Conservation (phyloP, 1,140 invertebrate genomes). For the Periplaneta americana region DNA sequence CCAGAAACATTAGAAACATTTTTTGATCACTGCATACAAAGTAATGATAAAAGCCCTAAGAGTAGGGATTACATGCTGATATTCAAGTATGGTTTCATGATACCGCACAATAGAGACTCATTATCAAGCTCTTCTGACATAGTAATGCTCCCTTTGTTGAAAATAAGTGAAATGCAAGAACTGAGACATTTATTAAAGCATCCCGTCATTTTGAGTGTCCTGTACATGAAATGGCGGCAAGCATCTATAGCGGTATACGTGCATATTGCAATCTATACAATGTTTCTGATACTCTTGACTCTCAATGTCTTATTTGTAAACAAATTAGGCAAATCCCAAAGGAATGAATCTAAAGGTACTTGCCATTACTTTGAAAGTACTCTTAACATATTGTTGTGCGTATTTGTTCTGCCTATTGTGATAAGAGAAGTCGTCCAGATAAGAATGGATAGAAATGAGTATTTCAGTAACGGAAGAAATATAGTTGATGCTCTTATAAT, state of each 20-base stretch:
- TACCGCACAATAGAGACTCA: too few species aligned
- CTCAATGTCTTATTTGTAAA: slow-evolving; percentile 48
- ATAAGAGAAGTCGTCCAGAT: slow-evolving; percentile 64
- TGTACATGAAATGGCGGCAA: slow-evolving; percentile 74
- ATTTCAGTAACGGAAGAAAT: slow-evolving; percentile 61
- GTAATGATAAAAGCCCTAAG: slow-evolving; percentile 48
- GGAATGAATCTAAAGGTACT: not conserved
- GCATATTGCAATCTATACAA: slow-evolving; percentile 28
- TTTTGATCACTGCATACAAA: slow-evolving; percentile 61
- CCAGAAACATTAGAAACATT: slow-evolving; percentile 57
- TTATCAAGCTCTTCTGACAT: too few species aligned
- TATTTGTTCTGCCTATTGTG: slow-evolving; percentile 42
- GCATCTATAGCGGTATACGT: slow-evolving; percentile 34
- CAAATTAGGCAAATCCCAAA: not conserved
- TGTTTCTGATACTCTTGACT: slow-evolving; percentile 61
- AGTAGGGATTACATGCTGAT: slow-evolving; percentile 59
- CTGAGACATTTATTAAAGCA: slow-evolving; percentile 66
- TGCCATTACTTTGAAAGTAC: not conserved
- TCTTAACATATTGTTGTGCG: slow-evolving; percentile 39
- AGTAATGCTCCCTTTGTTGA: slow-evolving; percentile 53
- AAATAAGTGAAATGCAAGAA: slow-evolving; percentile 56
- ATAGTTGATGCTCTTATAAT: slow-evolving; percentile 63
- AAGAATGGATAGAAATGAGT: slow-evolving; percentile 51
- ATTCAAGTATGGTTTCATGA: slow-evolving; percentile 64
- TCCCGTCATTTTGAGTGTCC: slow-evolving; percentile 70